Evolutionary conservation across 2,797 vertebrate species (phyloP), one percentile per base, ranked within the genome.

Genomic region (Dendrocincla tyrannina): DNA sequence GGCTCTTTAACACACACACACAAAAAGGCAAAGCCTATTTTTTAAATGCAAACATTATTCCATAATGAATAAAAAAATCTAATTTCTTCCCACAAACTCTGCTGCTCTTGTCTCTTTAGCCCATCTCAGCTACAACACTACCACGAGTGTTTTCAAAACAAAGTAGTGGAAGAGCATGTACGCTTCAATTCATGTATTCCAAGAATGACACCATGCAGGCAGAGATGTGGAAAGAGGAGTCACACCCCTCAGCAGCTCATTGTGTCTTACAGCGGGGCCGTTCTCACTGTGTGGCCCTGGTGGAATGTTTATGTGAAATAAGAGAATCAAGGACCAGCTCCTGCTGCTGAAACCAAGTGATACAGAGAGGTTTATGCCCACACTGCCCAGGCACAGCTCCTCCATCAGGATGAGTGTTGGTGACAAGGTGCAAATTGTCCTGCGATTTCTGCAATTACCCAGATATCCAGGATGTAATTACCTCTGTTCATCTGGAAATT

Each of bases 371-470:
- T 17, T 85, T 20, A 24, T 28, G 35, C 16, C 52, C 1, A 2
- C 3, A 0, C 28, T 18, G n/a, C 75, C 58, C 64, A 16, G 56
- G 44, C 39, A 24, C 37, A 41, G 55, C 27, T 89, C 46, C 39
- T 25, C 25, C 37, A 32, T 62, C 44, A 60, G 59, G 22, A 67
- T 2, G 16, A 13, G 17, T 13, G 30, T 22, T 20, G 0, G 0
- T 12, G 47, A 35, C 3, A 1, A 0, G 9, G 74, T 32, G 52
- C 17, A 19, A 17, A 1, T 42, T 0, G 2, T 11, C 32, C 53
- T 39, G 17, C 0, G 3, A 49, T 9, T 49, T 39, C 35, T 55
- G 58, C 6, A 14, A 47, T 7, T 27, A 23, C 24, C 25, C 2
- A 1, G 9, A 7, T 16, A 17, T 28, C 52, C 22, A 23, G 32